phyloP scores from a whole-genome alignment of 2,888 invertebrate species.

The Linnaemya tessellans region DNA sequence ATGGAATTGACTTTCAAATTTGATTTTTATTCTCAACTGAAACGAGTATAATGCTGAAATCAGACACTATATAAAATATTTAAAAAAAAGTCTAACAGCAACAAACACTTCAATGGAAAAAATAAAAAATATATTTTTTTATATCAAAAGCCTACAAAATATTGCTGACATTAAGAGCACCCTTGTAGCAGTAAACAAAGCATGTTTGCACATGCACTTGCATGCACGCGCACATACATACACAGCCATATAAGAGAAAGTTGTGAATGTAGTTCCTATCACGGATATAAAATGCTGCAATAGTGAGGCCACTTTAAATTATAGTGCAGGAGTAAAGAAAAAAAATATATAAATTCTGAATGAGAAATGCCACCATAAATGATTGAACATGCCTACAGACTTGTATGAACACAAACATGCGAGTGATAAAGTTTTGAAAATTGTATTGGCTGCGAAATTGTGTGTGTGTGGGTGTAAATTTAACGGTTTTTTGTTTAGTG shows the following conservation, averaged over 20 bases:
- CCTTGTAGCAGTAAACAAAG: slow-evolving; percentile 42
- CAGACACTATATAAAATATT: not conserved
- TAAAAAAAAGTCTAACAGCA: not conserved
- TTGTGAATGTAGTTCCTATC: not conserved
- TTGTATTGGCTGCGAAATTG: not conserved
- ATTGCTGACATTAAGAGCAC: slow-evolving; percentile 61
- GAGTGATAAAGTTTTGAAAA: not conserved
- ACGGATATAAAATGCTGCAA: slow-evolving; percentile 3
- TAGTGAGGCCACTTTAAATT: slow-evolving; percentile 17
- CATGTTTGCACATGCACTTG: not conserved
- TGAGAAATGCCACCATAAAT: slow-evolving; percentile 16
- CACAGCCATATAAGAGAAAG: not conserved
- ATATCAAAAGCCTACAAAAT: slow-evolving; percentile 17
- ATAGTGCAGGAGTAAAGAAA: not conserved
- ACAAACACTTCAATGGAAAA: not conserved
- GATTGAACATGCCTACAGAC: not conserved
- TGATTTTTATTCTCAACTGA: too few relatives aligned
- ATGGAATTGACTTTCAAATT: too few relatives aligned
- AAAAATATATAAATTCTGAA: not conserved
- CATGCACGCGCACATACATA: not conserved
- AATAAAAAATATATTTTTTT: not conserved
- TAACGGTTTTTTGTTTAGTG: slow-evolving; percentile 16
- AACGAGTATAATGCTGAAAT: too few relatives aligned
- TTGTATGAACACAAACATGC: not conserved
- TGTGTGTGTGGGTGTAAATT: not conserved